Evolutionary conservation across 2,797 vertebrate species (phyloP).

Genomic region (Anguilla pacifica): DNA sequence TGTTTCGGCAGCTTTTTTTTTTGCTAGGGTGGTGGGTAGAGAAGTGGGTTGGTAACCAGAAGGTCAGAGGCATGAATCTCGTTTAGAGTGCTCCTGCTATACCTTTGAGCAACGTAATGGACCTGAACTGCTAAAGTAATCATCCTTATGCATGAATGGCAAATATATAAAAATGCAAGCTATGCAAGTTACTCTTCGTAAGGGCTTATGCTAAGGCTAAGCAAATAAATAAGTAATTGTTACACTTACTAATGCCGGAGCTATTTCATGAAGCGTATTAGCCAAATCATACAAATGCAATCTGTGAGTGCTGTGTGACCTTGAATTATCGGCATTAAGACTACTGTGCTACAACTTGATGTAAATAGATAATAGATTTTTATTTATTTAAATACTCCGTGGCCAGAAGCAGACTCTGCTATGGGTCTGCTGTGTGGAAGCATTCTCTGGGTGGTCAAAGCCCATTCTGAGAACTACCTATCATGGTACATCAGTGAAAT

Average conservation of each 20-base stretch:
- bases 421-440: neutral
- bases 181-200: neutral
- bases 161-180: constrained; percentile 12
- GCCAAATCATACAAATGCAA: neutral
- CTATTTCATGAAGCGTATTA: neutral
- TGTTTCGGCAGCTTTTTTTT: neutral
- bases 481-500: neutral
- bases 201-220: constrained; percentile 20
- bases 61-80: neutral
- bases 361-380: neutral
- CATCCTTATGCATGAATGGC: neutral
- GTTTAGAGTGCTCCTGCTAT: neutral
- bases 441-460: constrained; percentile 3
- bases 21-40: neutral
- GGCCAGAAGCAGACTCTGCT: neutral
- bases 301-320: constrained; percentile 7
- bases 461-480: constrained; percentile 12
- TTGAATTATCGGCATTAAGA: neutral
- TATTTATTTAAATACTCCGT: constrained; percentile 9
- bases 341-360: constrained; percentile 4
- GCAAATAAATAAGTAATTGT: neutral
- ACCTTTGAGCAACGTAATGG: neutral
- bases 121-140: neutral
- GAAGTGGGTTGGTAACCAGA: neutral
- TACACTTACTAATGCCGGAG: neutral